phyloP scores from a whole-genome alignment of 2,113 vertebrate genomes.

The Ptychochromis oligacanthus region DNA sequence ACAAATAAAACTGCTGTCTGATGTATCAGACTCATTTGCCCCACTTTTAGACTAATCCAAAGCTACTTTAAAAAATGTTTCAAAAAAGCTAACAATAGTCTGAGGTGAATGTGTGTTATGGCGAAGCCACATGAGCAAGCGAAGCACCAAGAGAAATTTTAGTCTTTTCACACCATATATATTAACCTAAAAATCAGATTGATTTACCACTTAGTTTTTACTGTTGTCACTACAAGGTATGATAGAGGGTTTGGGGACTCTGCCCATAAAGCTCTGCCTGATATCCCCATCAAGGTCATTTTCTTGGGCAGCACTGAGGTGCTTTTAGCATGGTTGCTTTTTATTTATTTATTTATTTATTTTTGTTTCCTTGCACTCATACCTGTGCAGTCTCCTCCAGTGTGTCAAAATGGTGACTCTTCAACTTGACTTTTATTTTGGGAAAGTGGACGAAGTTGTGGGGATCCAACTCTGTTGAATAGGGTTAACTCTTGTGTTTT shows the following conservation, averaged over 20 bases:
- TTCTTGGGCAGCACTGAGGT: not conserved
- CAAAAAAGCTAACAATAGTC: not conserved
- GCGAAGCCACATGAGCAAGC: slow-evolving; percentile 71
- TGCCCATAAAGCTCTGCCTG: not conserved
- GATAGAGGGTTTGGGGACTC: not conserved
- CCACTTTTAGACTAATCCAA: slow-evolving; percentile 6
- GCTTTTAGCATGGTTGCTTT: not conserved
- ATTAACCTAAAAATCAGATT: not conserved
- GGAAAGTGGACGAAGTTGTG: not conserved
- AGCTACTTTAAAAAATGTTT: not conserved
- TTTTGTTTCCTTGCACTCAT: not conserved
- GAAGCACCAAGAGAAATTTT: slow-evolving; percentile 12
- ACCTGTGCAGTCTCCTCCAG: not conserved
- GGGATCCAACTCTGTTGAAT: not conserved
- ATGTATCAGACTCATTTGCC: slow-evolving; percentile 14
- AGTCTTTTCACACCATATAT: not conserved
- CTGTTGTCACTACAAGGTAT: not conserved
- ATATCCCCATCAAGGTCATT: not conserved
- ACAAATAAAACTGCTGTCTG: not conserved
- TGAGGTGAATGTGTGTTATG: slow-evolving; percentile 21
- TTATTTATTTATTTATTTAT: not conserved
- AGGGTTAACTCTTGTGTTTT: not conserved
- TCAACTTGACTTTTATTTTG: not conserved
- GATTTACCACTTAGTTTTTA: not conserved
- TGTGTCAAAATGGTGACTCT: not conserved